A percentile compares a stretch with the other conserved stretches of the same genome.
Evolutionary conservation across 2,888 invertebrate species (phyloP).

Genomic region (Cataglyphis livida): DNA sequence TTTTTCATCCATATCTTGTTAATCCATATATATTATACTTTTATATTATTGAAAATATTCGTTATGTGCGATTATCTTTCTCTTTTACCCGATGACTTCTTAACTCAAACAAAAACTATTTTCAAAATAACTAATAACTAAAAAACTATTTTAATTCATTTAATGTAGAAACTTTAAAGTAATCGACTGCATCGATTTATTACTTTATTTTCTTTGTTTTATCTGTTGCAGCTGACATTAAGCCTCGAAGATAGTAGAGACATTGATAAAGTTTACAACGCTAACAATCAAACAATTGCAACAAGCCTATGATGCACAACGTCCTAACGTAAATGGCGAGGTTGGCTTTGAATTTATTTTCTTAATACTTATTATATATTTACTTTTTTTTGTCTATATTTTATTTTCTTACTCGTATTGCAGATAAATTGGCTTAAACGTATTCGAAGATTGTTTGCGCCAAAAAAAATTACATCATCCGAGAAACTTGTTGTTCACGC

Average conservation of each 20-base stretch:
- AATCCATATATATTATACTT: too few relatives aligned
- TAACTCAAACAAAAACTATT: not conserved
- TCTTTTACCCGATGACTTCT: not conserved
- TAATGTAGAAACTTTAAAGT: not conserved
- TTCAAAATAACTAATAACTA: not conserved
- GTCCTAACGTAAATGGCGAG: not conserved
- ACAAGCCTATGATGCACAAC: not conserved
- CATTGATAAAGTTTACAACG: not conserved
- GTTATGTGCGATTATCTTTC: not conserved
- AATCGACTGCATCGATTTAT: not conserved
- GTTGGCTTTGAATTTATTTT: not conserved
- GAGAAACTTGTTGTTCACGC: conserved; percentile 12
- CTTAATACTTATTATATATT: not conserved
- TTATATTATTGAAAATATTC: not conserved
- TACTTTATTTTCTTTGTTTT: not conserved
- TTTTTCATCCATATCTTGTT: not conserved
- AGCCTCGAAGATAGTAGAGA: not conserved
- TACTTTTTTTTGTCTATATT: not conserved
- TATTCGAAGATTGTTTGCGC: not conserved
- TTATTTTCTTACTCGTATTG: not conserved
- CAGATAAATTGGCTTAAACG: not conserved
- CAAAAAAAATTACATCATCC: not conserved
- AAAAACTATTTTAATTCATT: not conserved
- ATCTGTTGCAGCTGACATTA: not conserved
- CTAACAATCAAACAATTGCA: conserved; percentile 14